Evolutionary conservation across 2,797 vertebrate species (phyloP).

Genomic region (Meda fulgida): DNA sequence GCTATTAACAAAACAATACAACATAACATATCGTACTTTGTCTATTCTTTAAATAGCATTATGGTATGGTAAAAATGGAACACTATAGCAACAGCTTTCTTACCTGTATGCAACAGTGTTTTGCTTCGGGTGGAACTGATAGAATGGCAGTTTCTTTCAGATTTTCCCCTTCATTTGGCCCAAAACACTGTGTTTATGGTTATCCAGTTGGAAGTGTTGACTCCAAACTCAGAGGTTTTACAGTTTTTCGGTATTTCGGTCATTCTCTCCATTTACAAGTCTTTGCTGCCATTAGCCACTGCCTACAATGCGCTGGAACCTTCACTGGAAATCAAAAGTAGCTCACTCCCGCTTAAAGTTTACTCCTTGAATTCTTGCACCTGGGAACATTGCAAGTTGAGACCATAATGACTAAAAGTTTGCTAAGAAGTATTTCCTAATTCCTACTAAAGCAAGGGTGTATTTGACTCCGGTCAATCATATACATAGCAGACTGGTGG

Average conservation of each 20-base stretch:
- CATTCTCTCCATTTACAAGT: not conserved
- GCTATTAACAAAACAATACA: not conserved
- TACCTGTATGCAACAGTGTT: not conserved
- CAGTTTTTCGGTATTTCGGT: rapidly evolving
- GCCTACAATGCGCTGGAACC: not conserved
- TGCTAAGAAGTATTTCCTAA: not conserved
- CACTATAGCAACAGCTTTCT: not conserved
- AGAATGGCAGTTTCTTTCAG: not conserved
- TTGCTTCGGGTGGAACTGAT: no score
- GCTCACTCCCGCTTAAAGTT: not conserved
- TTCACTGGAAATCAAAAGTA: not conserved
- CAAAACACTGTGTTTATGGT: not conserved
- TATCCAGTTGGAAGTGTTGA: not conserved
- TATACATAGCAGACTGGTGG: not conserved
- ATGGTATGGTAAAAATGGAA: no score
- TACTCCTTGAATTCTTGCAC: not conserved
- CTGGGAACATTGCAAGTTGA: not conserved
- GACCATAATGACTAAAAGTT: not conserved
- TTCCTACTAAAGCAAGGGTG: not conserved
- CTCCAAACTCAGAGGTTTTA: not conserved
- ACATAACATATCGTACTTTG: no score
- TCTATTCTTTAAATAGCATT: not conserved
- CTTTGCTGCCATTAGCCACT: not conserved
- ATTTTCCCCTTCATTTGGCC: not conserved
- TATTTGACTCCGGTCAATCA: not conserved